Evolutionary conservation across 2,797 vertebrate genomes (phyloP), one percentile per base, ranked within the genome.

Genomic region (Paguma larvata): DNA sequence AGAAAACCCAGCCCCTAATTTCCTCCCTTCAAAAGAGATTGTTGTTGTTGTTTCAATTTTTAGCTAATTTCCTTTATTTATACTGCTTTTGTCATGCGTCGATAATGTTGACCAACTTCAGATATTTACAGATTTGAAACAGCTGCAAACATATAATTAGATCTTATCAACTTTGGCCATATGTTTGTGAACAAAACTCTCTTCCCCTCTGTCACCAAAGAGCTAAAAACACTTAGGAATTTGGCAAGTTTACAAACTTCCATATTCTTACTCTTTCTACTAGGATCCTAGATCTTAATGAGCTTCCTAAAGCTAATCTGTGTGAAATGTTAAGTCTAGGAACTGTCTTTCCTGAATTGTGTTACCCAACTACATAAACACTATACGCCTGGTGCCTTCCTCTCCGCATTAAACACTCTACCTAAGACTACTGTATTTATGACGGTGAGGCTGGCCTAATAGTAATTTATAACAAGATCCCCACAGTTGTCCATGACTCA

Each of bases 31-130:
- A 91, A 96, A 79, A 93, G 80, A 63, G 75, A 70, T 95, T 97
- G 96, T 98, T 98, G 98, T 98, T 98, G 98, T 98, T 98, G 97
- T 97, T 97, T 95, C 98, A 98, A 70, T 98, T 98, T 98, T 98
- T 97, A 98, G 96, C 84, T 97, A 93, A 96, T 98, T 99, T 99
- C 98, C 98, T 98, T 98, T 98, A 98, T 98, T 99, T 98, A 98
- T 97, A 97, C 94, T 96, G 88, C 95, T 97, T 97, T 96, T 94
- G 97, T 98, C 94, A 97, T 46, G 93, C 0, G 3, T 97, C 30
- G 91, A 86, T 98, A 97, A 27, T 95, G 91, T 98, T 98, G 98
- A 62, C 97, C 97, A 96, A 97, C 97, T 98, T 92, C 86, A 98
- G 95, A 44, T 98, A 98, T 98, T 98, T 98, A 92, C 95, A 91